Base-by-base conservation (phyloP, 2,113 vertebrate genomes). In the Rhizomys pruinosus region DNA sequence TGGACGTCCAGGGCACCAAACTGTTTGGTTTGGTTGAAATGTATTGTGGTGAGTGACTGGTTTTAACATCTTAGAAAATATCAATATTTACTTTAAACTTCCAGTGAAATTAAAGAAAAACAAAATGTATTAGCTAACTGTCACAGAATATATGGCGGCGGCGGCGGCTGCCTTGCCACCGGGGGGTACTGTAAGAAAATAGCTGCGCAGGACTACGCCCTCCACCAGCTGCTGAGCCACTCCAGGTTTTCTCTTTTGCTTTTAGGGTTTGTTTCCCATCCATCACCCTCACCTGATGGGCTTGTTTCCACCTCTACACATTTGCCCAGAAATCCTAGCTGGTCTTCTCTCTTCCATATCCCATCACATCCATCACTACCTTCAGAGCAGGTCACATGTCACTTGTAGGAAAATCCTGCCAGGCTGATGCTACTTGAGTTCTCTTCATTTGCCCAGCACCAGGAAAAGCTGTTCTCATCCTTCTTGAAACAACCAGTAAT, bases 21-120 rank as follows among this genome's bases (percentile, higher is more conserved):
- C 73, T 94, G 82, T 96, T 95, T 96, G 92, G 85, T 82, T 96
- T 95, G 90, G 78, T 84, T 88, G 85, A 96, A 96, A 95, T 29
- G 73, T 78, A 61, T 29, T 74, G 90, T 88, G 80, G 92, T 85
- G 77, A 96, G 93, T 93, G 95, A 84, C 90, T 94, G 73, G 39
- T 90, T 94, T 97, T 95, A 95, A 52, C 89, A 93, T 96, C 96
- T 96, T 92, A 44, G 64, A 94, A 97, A 96, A 96, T 82, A 96
- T 90, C 93, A 96, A 95, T 95, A 90, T 97, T 97, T 97, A 95
- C 93, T 93, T 97, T 96, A 95, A 95, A 90, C 90, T 84, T 89
- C 81, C 73, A 95, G 85, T 20, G 72, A 93, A 96, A 96, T 95
- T 72, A 93, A 96, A 97, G 95, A 92, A 96, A 95, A 94, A 93